Percentiles rank a stretch among this genome's conserved stretches.
Conservation (phyloP, 2,113 vertebrate species). For the Erinaceus europaeus region DNA sequence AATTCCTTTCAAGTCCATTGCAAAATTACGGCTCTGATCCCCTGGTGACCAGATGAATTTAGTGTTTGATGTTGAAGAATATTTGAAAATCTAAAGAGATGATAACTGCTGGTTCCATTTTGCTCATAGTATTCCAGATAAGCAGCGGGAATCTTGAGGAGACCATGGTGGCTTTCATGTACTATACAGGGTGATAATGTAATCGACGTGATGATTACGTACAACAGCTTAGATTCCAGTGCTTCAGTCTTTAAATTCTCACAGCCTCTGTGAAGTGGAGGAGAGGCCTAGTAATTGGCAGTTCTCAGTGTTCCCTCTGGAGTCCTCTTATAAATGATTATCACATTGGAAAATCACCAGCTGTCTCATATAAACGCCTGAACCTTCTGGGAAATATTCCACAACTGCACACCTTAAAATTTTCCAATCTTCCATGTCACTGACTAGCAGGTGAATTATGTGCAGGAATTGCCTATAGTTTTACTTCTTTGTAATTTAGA, state of each 20-base stretch:
- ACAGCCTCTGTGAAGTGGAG: not conserved
- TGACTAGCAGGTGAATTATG: not conserved
- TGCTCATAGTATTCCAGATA: not conserved
- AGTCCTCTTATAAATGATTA: conserved; percentile 1
- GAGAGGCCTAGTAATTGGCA: not conserved
- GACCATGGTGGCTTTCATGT: not conserved
- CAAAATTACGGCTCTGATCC: not conserved
- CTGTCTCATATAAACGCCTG: not conserved
- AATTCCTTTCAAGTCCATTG: conserved; percentile 7
- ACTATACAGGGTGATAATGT: not conserved
- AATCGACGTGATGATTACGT: not conserved
- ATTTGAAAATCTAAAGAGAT: not conserved
- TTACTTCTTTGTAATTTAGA: not conserved
- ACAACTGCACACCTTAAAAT: conserved; percentile 10
- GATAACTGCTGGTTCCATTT: not conserved
- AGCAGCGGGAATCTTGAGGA: not conserved
- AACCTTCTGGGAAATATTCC: conserved; percentile 21
- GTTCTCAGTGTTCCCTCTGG: not conserved
- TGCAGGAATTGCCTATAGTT: not conserved
- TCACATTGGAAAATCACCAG: not conserved
- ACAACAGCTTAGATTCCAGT: too few species aligned
- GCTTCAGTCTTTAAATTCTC: conserved; percentile 3
- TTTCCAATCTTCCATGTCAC: not conserved
- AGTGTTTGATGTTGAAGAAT: not conserved
- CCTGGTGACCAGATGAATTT: not conserved